Conservation (phyloP, 2,888 invertebrate species). For the Caradrina kadenii region DNA sequence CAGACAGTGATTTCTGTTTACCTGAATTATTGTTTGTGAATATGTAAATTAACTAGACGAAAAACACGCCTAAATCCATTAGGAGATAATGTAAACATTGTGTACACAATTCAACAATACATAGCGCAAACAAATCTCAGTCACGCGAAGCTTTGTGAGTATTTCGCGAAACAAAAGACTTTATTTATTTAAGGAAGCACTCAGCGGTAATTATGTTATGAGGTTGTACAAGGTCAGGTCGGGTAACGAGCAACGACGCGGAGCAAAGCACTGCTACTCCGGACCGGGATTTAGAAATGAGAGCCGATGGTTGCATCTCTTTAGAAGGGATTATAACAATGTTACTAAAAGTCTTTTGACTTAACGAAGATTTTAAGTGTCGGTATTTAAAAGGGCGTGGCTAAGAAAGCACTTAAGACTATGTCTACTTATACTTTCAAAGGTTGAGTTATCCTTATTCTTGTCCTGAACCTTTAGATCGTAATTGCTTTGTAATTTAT, state of each 20-base stretch:
- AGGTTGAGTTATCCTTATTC: background rate
- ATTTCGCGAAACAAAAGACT: conserved; percentile 78
- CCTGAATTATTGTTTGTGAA: conserved; percentile 55
- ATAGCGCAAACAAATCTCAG: conserved; percentile 66
- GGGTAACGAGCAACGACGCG: conserved; percentile 65
- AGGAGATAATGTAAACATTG: conserved; percentile 47
- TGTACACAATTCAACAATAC: conserved; percentile 53
- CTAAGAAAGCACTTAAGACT: conserved; percentile 41
- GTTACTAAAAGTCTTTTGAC: conserved; percentile 41
- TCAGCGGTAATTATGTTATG: conserved; percentile 80
- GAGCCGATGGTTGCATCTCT: conserved; percentile 40
- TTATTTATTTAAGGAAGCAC: conserved; percentile 82
- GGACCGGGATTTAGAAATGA: conserved; percentile 44
- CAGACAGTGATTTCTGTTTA: conserved; percentile 59
- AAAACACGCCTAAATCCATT: conserved; percentile 56
- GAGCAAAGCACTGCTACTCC: conserved; percentile 19
- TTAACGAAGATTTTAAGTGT: conserved; percentile 46
- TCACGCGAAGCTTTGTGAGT: conserved; percentile 64
- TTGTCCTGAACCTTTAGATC: background rate
- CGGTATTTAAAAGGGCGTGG: conserved; percentile 24
- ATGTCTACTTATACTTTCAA: conserved; percentile 20
- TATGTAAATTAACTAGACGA: conserved; percentile 55
- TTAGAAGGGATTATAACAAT: conserved; percentile 43
- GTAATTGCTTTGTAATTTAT: conserved; percentile 15
- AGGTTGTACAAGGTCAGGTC: conserved; percentile 67